Base-by-base conservation (phyloP, 2,797 vertebrate species). In the Knipowitschia caucasica region DNA sequence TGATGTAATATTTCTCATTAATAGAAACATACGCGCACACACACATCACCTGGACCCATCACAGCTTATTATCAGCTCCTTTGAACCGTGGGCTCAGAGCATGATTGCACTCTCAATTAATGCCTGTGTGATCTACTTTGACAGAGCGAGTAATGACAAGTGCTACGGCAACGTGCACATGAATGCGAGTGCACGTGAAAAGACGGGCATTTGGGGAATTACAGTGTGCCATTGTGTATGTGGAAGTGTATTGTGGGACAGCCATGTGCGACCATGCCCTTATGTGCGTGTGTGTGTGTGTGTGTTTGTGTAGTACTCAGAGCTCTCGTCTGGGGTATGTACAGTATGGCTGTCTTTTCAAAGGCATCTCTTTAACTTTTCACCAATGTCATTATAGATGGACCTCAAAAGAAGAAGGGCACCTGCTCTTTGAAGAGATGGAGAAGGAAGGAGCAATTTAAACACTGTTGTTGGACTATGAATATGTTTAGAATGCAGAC, bases 31-130 rank as follows among this genome's bases (percentile, higher is more conserved):
- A 64, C 17, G 15, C 58, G 50, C 29, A 59, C 27, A 1, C 57
- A 50, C 12, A 33, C 80, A 85, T 87, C 85, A 86, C 75, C 73
- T 75, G 76, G 81, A 81, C 77, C 78, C 77, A 88, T 90, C 86
- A 86, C 71, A 77, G 78, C 80, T 86, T 83, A 87, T 90, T 88
- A 89, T 82, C 73, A 81, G 83, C 72, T 82, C 79, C 80, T 89
- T 85, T 90, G 82, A 88, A 90, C 85, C 77, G 33, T 84, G 77
- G 66, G 67, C 87, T 85, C 80, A 69, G 77, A 85, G 77, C 80
- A 80, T 83, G 85, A 87, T 85, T 77, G 71, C 81, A 81, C 71
- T 80, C 73, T 81, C 84, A 90, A 89, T 90, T 86, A 88, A 85
- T 67, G 77, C 49, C 70, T 67, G 59, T 78, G 80, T 83, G 77